A percentile compares a stretch with the other conserved stretches of the same genome.
Conservation (phyloP, 2,113 vertebrate genomes). For the Malurus elegans region DNA sequence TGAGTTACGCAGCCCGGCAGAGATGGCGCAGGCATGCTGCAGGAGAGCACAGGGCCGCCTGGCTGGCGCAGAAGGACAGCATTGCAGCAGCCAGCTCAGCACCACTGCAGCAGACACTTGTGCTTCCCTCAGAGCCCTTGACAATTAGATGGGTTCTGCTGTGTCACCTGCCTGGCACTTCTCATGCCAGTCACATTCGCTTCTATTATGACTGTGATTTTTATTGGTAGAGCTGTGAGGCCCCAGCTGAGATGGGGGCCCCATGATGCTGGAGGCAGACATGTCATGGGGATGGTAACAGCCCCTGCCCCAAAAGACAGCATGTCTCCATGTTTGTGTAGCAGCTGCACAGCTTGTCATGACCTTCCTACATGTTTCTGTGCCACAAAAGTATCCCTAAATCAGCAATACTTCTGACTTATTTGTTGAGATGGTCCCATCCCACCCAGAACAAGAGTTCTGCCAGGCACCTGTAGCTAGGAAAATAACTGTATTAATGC, state of each 20-base stretch:
- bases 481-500: neutral
- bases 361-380: neutral
- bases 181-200: neutral
- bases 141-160: conserved; percentile 22
- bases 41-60: neutral
- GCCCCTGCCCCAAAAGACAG: neutral
- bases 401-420: neutral
- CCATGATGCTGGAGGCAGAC: neutral
- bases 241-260: neutral
- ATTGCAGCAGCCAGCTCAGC: neutral
- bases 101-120: neutral
- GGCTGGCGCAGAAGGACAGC: neutral
- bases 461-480: neutral
- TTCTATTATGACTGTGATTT: conserved; percentile 1
- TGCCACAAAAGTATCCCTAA: neutral
- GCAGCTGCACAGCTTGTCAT: neutral
- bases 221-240: neutral
- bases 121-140: neutral
- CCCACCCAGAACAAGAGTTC: neutral
- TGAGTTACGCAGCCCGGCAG: accelerated
- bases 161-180: conserved; percentile 34
- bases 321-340: neutral
- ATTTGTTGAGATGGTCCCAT: neutral
- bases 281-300: accelerated
- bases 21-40: neutral